Conservation (phyloP, 2,797 vertebrate species). For the Bufotes viridis region DNA sequence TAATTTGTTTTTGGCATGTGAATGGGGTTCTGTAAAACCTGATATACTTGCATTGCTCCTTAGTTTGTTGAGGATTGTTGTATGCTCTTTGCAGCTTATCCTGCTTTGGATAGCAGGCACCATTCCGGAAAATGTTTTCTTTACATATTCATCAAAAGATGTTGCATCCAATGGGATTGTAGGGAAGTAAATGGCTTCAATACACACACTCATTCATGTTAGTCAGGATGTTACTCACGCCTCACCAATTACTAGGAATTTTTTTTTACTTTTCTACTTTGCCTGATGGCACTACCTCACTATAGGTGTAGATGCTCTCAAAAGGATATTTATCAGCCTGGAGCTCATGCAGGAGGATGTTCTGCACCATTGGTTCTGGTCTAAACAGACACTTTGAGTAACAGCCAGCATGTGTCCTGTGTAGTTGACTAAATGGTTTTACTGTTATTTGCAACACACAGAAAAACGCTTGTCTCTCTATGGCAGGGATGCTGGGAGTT, state of each 20-base stretch:
- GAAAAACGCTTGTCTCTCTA: neutral
- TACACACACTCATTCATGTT: constrained; percentile 29
- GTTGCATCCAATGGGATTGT: neutral
- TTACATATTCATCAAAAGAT: too few species aligned
- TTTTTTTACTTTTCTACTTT: neutral
- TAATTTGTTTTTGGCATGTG: neutral
- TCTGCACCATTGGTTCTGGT: constrained; percentile 33
- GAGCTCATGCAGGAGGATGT: constrained; percentile 31
- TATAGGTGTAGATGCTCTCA: neutral
- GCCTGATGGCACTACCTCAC: neutral
- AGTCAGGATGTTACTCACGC: constrained; percentile 48
- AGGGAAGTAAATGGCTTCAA: neutral
- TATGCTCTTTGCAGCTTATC: neutral
- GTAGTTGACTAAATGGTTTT: neutral
- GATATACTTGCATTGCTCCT: neutral
- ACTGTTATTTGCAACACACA: neutral
- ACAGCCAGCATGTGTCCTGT: neutral
- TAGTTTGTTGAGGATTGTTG: neutral
- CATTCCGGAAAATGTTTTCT: neutral
- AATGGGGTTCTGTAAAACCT: neutral
- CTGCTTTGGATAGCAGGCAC: neutral
- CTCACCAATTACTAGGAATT: constrained; percentile 31
- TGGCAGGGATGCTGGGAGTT: too few species aligned
- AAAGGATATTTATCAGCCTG: constrained; percentile 8
- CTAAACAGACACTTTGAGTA: constrained; percentile 33